Evolutionary conservation across 2,113 vertebrate genomes (phyloP).

Genomic region (Castor canadensis): DNA sequence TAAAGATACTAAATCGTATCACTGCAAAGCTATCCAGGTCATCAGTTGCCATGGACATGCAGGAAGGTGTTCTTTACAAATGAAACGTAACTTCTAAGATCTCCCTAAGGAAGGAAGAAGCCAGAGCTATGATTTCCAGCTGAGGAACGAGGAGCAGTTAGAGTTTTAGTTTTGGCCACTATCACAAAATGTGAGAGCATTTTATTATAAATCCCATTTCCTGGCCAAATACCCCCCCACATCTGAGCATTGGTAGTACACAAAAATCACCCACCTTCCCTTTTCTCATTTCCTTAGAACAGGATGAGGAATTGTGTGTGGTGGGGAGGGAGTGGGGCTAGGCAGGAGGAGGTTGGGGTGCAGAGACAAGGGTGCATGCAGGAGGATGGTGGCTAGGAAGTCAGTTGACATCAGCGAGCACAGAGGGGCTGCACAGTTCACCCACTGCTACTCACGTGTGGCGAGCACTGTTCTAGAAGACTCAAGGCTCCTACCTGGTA

Average conservation of each 20-base stretch:
- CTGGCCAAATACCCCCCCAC: not conserved
- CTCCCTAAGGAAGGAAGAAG: not conserved
- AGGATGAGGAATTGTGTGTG: not conserved
- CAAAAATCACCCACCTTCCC: not conserved
- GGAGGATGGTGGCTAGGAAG: not conserved
- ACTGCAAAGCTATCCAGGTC: not conserved
- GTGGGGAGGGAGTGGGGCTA: too few species aligned
- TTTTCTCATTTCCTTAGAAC: not conserved
- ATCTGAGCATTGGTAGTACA: not conserved
- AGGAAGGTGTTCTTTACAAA: not conserved
- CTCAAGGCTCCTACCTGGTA: not conserved
- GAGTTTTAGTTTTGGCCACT: not conserved
- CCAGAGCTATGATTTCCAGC: not conserved
- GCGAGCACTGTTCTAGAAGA: slow-evolving; percentile 19
- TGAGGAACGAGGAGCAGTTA: not conserved
- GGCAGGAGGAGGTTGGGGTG: not conserved
- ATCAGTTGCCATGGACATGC: not conserved
- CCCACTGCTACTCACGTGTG: not conserved
- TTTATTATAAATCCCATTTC: not conserved
- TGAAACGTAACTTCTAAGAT: not conserved
- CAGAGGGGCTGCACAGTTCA: slow-evolving; percentile 53
- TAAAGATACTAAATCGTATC: not conserved
- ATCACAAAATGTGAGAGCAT: not conserved
- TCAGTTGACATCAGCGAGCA: not conserved
- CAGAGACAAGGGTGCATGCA: not conserved